Evolutionary conservation across 2,888 invertebrate genomes (phyloP).

Genomic region (Drosophila cognata): DNA sequence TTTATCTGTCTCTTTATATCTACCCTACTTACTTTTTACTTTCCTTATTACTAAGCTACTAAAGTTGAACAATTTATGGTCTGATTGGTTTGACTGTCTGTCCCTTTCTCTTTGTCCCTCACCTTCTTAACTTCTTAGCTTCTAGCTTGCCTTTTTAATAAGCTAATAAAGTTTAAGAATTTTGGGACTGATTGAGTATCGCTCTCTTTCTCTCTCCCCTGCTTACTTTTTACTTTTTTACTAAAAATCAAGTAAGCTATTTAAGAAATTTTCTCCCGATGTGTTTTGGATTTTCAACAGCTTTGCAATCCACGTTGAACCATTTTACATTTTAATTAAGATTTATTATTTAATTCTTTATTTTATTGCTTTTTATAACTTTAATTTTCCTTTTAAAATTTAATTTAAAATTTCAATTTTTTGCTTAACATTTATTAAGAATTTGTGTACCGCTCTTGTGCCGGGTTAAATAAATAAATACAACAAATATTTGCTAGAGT

Average conservation of each 20-base stretch:
- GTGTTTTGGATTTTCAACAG: not conserved
- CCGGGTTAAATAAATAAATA: too few relatives aligned
- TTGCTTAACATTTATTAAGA: too few relatives aligned
- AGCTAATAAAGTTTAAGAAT: not conserved
- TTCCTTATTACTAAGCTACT: not conserved
- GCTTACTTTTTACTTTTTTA: not conserved
- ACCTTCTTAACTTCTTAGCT: not conserved
- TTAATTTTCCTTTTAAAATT: not conserved
- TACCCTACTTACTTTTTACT: not conserved
- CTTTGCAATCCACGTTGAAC: not conserved
- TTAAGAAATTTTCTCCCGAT: not conserved
- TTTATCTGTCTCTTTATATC: not conserved
- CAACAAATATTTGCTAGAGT: too few relatives aligned
- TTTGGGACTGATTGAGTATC: not conserved
- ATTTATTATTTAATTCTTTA: not conserved
- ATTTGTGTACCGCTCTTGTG: too few relatives aligned
- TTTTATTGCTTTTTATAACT: not conserved
- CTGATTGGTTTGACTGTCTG: not conserved
- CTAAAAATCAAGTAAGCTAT: not conserved
- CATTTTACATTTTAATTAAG: not conserved
- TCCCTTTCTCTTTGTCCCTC: not conserved
- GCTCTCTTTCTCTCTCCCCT: not conserved
- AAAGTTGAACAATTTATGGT: not conserved
- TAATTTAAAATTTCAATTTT: not conserved
- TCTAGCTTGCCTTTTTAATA: not conserved